A percentile compares a stretch with the other conserved stretches of the same genome.
Conservation (phyloP, 2,888 invertebrate species). For the Drosophila buzzatii region DNA sequence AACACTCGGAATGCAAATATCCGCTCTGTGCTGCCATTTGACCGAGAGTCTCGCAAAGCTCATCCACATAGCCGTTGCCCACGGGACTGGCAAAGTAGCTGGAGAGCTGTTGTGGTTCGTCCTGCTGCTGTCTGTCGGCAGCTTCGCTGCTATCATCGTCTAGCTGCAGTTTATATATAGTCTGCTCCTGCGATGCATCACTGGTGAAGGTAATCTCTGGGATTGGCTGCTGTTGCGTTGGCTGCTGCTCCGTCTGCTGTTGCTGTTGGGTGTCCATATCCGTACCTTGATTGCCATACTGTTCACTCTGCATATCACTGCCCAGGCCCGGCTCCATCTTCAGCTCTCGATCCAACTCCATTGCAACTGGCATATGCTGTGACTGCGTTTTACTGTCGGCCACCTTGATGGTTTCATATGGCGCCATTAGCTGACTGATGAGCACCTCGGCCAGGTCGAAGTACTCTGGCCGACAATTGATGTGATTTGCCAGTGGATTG, state of each 20-base stretch:
- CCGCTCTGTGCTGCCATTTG: slow-evolving; percentile 80
- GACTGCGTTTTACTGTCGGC: slow-evolving; percentile 27
- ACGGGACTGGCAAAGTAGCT: slow-evolving; percentile 81
- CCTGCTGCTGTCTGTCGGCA: slow-evolving; percentile 30
- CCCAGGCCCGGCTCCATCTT: slow-evolving; percentile 43
- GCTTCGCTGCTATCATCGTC: slow-evolving; percentile 72
- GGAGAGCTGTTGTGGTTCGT: slow-evolving; percentile 65
- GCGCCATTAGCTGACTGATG: slow-evolving; percentile 83
- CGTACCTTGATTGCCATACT: slow-evolving; percentile 29
- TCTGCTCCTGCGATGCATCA: slow-evolving; percentile 56
- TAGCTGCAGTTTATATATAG: slow-evolving; percentile 76
- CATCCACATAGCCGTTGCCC: slow-evolving; percentile 71
- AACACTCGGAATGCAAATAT: slow-evolving; percentile 83
- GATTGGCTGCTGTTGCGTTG: slow-evolving; percentile 7
- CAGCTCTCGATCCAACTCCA: slow-evolving; percentile 61
- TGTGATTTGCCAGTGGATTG: slow-evolving; percentile 81
- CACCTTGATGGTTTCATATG: slow-evolving; percentile 81
- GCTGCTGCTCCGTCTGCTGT: slow-evolving; percentile 21
- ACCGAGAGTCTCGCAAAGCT: slow-evolving; percentile 83
- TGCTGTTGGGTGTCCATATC: slow-evolving; percentile 25
- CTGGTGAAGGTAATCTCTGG: slow-evolving; percentile 35
- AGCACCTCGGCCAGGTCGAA: slow-evolving; percentile 84
- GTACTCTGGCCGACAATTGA: slow-evolving; percentile 79
- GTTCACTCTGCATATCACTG: slow-evolving; percentile 34
- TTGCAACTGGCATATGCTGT: slow-evolving; percentile 48